These are phyloP conservation scores for Octopus sinensis DNA, from an alignment of 1,140 invertebrate species.

Conservation along the genomic window DNA sequence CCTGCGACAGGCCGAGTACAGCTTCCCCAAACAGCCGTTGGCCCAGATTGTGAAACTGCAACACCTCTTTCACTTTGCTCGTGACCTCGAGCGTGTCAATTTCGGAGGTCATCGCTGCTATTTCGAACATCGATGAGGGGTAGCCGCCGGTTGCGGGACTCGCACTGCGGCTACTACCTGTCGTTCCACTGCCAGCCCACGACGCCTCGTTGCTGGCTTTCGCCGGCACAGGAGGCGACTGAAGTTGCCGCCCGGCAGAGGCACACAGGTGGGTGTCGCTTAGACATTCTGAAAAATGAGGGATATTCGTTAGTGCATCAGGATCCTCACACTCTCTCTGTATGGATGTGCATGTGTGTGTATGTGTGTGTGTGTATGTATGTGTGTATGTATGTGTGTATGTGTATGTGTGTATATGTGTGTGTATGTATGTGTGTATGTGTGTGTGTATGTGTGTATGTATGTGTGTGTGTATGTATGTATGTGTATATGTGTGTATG, in stretches of 20 bases:
- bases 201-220: neutral
- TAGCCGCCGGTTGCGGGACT: slow-evolving; percentile 20
- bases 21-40: slow-evolving; percentile 98
- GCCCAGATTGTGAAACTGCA: slow-evolving; percentile 94
- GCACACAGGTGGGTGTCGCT: neutral
- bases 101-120: slow-evolving; percentile 92
- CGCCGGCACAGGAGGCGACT: slow-evolving; percentile 14
- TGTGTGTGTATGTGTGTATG: too few relatives aligned
- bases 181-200: slow-evolving; percentile 15
- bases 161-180: slow-evolving; percentile 16
- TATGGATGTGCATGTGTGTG: too few relatives aligned
- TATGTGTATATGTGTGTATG: too few relatives aligned
- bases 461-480: too few relatives aligned
- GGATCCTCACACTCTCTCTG: too few relatives aligned
- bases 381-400: too few relatives aligned
- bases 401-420: too few relatives aligned
- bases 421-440: too few relatives aligned
- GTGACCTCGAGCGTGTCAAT: slow-evolving; percentile 94
- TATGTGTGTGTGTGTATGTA: too few relatives aligned
- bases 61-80: slow-evolving; percentile 93
- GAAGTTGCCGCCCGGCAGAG: neutral
- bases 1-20: slow-evolving; percentile 91
- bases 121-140: slow-evolving; percentile 65
- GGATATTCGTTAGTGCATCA: neutral
- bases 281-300: slow-evolving; percentile 7